Base-by-base conservation (phyloP, 2,797 vertebrate species). In the Gorsachius magnificus region DNA sequence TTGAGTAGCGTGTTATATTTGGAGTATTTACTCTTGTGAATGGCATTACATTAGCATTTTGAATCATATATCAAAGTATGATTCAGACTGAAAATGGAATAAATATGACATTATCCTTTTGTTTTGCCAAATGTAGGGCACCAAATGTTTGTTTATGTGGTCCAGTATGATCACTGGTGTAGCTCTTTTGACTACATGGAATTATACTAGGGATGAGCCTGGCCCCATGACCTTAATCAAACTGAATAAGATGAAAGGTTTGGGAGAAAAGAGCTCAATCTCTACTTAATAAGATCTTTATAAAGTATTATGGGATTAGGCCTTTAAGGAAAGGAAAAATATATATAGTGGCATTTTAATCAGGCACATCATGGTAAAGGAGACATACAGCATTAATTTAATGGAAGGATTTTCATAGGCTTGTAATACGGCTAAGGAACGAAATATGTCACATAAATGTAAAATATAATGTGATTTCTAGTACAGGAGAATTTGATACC, bases 201-300 rank as follows among this genome's bases (percentile, higher is more conserved):
- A 97, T 96, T 96, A 93, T 69, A 35, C 88, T 60, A 75, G 58
- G 81, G 93, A 91, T 95, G 90, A 94, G 81, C 58, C 87, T 95
- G 89, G 79, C 79, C 93, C 82, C 36, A 4, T 95, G 96, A 96
- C 93, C 95, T 92, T 96, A 96, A 97, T 97, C 93, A 95, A 96
- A 95, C 70, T 41, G 75, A 95, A 43, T 92, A 86, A 96, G 94
- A 95, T 96, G 92, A 96, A 96, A 81, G 76, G 58, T 75, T 74
- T 74, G n/a, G 71, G 43, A 8, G 45, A 79, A 87, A 89, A 93
- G 79, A 95, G 77, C 91, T 97, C 89, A 95, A 60, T 96, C 89
- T 88, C 86, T 79, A 35, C 61, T 51, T 96, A 95, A 90, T 90
- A 93, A 95, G 96, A 86, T 95, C 93, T 95, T 96, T 96, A 93